Evolutionary conservation across 2,888 invertebrate genomes (phyloP), one percentile per base, ranked within the genome.

Genomic region (Drosophila ezoana): DNA sequence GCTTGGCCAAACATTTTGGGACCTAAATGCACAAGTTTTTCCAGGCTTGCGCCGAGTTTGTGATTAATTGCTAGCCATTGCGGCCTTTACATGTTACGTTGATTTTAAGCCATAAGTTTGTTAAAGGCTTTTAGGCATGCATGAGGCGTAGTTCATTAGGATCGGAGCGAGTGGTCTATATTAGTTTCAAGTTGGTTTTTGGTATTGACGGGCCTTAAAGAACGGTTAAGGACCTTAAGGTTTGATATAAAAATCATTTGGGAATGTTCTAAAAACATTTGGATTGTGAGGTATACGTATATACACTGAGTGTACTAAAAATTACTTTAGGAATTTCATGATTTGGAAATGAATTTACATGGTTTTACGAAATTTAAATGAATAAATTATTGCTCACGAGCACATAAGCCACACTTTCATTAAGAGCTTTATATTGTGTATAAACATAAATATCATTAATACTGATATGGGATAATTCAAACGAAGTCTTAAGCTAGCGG

Each of bases 61-160:
- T 87, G 87, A 87, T 85, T 85, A 85, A 85, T 85, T 85, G 79
- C 74, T 47, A 52, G 63, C 62, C 68, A 71, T 80, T 73, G 66
- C 63, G 71, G 75, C 69, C 69, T 72, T 65, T 59, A 72, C 57
- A 71, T 76, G 74, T 82, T 59, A 81, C 78, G 84, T 84, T 84
- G 81, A 84, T 83, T 84, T 76, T 67, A 63, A 57, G 73, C 81
- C 78, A 78, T 79, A 84, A 79, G 68, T 82, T 81, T 64, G 66
- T 51, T 69, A 70, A 79, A 65, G 64, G 76, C 52, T 67, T 64
- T 80, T 80, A 53, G 76, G 52, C 78, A 81, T 80, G 82, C 80
- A 78, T 59, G 47, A 56, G 73, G 64, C 73, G 82, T 76, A 84
- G 65, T 84, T 82, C 84, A 84, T 84, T 82, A 80, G 67, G 65